phyloP scores from a whole-genome alignment of 2,113 vertebrate genomes.

The Psittacus erithacus region DNA sequence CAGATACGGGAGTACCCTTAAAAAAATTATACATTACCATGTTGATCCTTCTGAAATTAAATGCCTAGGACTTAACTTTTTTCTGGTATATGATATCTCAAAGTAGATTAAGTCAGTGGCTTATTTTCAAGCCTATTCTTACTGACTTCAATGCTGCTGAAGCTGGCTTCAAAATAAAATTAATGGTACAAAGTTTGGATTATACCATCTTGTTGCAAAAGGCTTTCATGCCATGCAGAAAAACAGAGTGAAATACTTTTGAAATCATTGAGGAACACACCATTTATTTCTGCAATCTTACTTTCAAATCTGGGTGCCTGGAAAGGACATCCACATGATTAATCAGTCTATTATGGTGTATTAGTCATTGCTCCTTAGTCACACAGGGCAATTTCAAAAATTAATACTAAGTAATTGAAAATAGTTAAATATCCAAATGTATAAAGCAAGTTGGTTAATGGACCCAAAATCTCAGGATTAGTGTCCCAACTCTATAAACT shows the following conservation, averaged over 20 bases:
- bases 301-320: background rate
- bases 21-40: background rate
- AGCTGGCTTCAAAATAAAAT: background rate
- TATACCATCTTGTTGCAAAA: background rate
- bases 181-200: background rate
- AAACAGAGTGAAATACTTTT: background rate
- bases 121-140: background rate
- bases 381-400: background rate
- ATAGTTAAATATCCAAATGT: background rate
- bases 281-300: background rate
- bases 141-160: background rate
- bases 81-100: background rate
- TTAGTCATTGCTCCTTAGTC: slow-evolving; percentile 17
- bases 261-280: background rate
- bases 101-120: background rate
- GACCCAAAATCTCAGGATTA: background rate
- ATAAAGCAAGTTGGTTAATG: background rate
- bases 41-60: background rate
- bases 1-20: background rate
- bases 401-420: background rate
- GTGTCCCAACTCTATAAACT: background rate
- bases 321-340: background rate
- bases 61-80: background rate
- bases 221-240: background rate
- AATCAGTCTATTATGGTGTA: background rate